A percentile compares a stretch with the other conserved stretches of the same genome.
Conservation (phyloP, 2,888 invertebrate species). For the Hyposoter dolosus region DNA sequence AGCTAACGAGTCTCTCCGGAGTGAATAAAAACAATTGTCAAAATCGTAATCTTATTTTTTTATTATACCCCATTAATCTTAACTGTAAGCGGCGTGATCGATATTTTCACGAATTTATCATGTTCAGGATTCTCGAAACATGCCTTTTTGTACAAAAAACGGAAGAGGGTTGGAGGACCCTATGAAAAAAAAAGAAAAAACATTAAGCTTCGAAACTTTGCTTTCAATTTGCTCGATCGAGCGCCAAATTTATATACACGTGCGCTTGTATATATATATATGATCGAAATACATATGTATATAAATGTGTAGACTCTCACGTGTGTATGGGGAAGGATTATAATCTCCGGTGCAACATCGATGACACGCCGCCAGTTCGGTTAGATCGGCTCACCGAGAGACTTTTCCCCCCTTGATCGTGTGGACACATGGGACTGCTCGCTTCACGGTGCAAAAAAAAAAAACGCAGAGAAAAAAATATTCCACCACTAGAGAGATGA, state of each 20-base stretch:
- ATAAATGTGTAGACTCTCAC: not conserved
- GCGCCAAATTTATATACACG: constrained; percentile 55
- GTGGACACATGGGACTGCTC: constrained; percentile 81
- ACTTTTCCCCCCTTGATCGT: constrained; percentile 48
- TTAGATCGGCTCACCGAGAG: constrained; percentile 64
- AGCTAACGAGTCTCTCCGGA: not conserved
- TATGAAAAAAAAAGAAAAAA: constrained; percentile 23
- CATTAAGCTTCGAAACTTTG: constrained; percentile 45
- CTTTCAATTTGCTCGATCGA: constrained; percentile 63
- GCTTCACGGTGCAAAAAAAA: constrained; percentile 69
- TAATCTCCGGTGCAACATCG: constrained; percentile 58
- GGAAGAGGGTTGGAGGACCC: constrained; percentile 16
- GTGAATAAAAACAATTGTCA: not conserved
- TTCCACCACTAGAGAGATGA: constrained; percentile 52
- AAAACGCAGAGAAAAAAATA: constrained; percentile 52
- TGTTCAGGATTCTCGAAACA: constrained; percentile 15
- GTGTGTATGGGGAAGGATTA: constrained; percentile 54
- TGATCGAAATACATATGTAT: not conserved
- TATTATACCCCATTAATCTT: not conserved
- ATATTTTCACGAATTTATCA: constrained; percentile 13
- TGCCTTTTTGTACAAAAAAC: not conserved
- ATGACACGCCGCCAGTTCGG: constrained; percentile 60
- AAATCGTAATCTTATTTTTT: not conserved
- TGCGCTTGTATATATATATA: not conserved
- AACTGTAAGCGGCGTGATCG: not conserved